phyloP scores from a whole-genome alignment of 1,140 invertebrate species.

The Hyphantria cunea region DNA sequence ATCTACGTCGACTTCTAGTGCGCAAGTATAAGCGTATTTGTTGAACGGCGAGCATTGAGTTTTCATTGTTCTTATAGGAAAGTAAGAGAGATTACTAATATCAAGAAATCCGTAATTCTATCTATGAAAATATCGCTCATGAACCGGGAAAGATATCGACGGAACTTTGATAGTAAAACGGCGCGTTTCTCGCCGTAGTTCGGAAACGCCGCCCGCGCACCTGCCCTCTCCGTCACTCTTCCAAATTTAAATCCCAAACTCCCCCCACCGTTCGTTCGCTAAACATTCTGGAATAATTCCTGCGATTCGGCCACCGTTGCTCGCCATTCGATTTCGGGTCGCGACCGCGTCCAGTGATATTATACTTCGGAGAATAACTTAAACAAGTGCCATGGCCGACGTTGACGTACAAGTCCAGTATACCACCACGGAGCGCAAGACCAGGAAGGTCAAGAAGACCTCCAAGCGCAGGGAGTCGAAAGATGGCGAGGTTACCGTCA shows the following conservation, averaged over 20 bases:
- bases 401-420: slow-evolving; percentile 92
- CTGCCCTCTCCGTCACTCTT: slow-evolving; percentile 80
- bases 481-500: slow-evolving; percentile 91
- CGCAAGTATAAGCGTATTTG: too few relatives aligned
- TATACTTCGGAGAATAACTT: slow-evolving; percentile 51
- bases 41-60: too few relatives aligned
- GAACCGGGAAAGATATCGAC: background rate
- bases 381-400: slow-evolving; percentile 87
- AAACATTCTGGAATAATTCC: slow-evolving; percentile 81
- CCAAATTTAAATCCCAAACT: slow-evolving; percentile 80
- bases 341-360: slow-evolving; percentile 79
- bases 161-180: slow-evolving; percentile 1
- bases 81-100: too few relatives aligned
- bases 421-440: slow-evolving; percentile 91
- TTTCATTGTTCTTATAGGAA: too few relatives aligned
- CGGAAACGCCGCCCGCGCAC: slow-evolving; percentile 76
- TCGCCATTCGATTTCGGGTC: slow-evolving; percentile 81
- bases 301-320: slow-evolving; percentile 73
- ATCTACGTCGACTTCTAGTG: too few relatives aligned
- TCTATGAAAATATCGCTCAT: background rate
- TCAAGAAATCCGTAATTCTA: background rate
- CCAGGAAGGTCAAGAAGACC: slow-evolving; percentile 94
- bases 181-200: slow-evolving; percentile 46
- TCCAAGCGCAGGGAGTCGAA: slow-evolving; percentile 90
- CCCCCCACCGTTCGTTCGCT: slow-evolving; percentile 72